Base-by-base conservation (phyloP, 2,113 vertebrate genomes). In the Trichechus manatus region DNA sequence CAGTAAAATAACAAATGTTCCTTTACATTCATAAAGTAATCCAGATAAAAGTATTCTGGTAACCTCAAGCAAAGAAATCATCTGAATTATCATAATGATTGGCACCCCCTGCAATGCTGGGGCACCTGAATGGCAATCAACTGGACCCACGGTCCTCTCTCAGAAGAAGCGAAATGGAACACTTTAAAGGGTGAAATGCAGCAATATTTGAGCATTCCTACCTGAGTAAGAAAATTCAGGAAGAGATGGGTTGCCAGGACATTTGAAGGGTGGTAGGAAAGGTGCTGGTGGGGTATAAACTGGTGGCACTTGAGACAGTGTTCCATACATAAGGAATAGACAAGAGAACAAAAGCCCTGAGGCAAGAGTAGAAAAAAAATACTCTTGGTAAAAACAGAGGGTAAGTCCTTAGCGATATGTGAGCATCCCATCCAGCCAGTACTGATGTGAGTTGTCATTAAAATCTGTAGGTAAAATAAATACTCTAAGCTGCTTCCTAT, bases 11-110 rank as follows among this genome's bases (percentile, higher is more conserved):
- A 23, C 22, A 88, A 66, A 25, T 61, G 23, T 33, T 5, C 6
- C 20, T 68, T 63, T 22, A 53, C 10, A 29, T 84, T 95, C 53
- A 50, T 64, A 42, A 72, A 89, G 22, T n/a, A 77, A 81, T 33
- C 36, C 50, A 75, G 83, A 84, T 84, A 74, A 85, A 96, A 88
- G 33, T 36, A 61, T n/a, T 77, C 50, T 61, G 6, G 68, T 87
- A 68, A 50, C 59, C 31, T 79, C 74, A 75, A 53, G 78, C 50
- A 39, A n/a, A 39, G 14, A 29, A 6, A 33, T 23, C 31, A 44
- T 44, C 77, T 50, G 9, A 53, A 79, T 78, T 47, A 86, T 68
- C 29, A 42, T 14, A 90, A 14, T 27, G 29, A 33, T 56, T 3
- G 20, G 72, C 9, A 80, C 11, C 31, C 77, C 20, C 3, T 64